A percentile compares a stretch with the other conserved stretches of the same genome.
Evolutionary conservation across 2,888 invertebrate genomes (phyloP).

Genomic region (Sarcophaga rosellei): DNA sequence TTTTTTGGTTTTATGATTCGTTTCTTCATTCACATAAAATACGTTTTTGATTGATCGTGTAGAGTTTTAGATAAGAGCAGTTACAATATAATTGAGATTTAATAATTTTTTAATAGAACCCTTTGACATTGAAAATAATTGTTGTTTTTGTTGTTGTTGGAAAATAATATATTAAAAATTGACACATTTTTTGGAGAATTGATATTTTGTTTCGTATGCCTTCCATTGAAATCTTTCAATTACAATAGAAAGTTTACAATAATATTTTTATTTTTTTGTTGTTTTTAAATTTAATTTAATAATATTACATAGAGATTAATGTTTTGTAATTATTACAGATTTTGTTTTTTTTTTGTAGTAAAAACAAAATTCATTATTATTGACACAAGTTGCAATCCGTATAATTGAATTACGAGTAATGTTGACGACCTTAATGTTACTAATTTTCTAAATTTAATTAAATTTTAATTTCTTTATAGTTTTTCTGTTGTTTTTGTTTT

Average conservation of each 20-base stretch:
- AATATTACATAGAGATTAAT: constrained; percentile 8
- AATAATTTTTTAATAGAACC: constrained; percentile 11
- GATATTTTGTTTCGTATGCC: constrained; percentile 14
- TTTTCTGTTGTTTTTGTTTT: too few species aligned
- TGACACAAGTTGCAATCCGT: constrained; percentile 60
- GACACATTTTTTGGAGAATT: constrained; percentile 64
- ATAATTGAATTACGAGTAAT: constrained; percentile 32
- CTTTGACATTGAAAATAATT: constrained; percentile 8
- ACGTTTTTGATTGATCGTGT: constrained; percentile 26
- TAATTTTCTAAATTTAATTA: constrained; percentile 32
- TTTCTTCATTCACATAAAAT: constrained; percentile 6
- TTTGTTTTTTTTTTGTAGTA: constrained; percentile 1
- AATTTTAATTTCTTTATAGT: background rate
- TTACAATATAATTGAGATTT: constrained; percentile 2
- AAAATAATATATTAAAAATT: constrained; percentile 50
- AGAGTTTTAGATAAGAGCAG: constrained; percentile 6
- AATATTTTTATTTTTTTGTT: constrained; percentile 26
- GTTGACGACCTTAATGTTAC: constrained; percentile 2
- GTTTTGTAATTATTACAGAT: background rate
- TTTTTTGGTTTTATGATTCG: background rate
- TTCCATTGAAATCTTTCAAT: constrained; percentile 29
- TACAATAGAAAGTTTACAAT: background rate
- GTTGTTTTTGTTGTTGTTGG: constrained; percentile 8
- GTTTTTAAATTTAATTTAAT: background rate
- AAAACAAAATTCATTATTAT: constrained; percentile 40